These are phyloP conservation scores for Hyla sarda DNA, from an alignment of 2,113 vertebrate genomes.

Conservation along the genomic window DNA sequence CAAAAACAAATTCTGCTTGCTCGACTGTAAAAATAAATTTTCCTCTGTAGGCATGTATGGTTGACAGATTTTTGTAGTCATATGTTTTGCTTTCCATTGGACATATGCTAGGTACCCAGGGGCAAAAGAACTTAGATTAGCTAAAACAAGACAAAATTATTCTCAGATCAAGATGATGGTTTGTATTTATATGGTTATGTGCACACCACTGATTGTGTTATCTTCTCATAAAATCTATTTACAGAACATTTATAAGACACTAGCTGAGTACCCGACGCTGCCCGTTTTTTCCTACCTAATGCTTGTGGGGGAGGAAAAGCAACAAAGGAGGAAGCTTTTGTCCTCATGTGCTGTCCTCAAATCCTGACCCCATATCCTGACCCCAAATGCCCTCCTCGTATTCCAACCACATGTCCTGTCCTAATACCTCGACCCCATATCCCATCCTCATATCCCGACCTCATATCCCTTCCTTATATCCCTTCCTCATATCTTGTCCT, in stretches of 20 bases:
- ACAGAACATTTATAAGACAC: not conserved
- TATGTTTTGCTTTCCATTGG: slow-evolving; percentile 36
- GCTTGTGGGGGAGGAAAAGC: too few relatives aligned
- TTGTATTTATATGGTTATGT: slow-evolving; percentile 26
- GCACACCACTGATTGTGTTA: slow-evolving; percentile 18
- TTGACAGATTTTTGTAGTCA: slow-evolving; percentile 36
- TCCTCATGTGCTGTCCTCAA: too few relatives aligned
- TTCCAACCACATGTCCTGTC: too few relatives aligned
- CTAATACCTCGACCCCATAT: too few relatives aligned
- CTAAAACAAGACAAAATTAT: slow-evolving; percentile 37
- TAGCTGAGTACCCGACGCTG: too few relatives aligned
- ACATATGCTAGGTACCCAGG: slow-evolving; percentile 32
- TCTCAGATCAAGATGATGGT: slow-evolving; percentile 7
- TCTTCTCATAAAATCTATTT: not conserved
- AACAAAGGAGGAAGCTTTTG: too few relatives aligned
- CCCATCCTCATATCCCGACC: too few relatives aligned
- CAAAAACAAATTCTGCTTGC: not conserved
- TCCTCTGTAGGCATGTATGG: slow-evolving; percentile 38
- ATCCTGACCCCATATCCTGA: not conserved
- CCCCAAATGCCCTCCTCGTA: too few relatives aligned
- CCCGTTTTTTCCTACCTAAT: too few relatives aligned
- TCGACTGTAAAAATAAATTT: slow-evolving; percentile 36
- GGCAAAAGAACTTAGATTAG: slow-evolving; percentile 44
- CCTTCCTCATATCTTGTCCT: too few relatives aligned
- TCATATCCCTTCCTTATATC: too few relatives aligned